Evolutionary conservation across 2,797 vertebrate species (phyloP).

Genomic region (Psittacula echo): DNA sequence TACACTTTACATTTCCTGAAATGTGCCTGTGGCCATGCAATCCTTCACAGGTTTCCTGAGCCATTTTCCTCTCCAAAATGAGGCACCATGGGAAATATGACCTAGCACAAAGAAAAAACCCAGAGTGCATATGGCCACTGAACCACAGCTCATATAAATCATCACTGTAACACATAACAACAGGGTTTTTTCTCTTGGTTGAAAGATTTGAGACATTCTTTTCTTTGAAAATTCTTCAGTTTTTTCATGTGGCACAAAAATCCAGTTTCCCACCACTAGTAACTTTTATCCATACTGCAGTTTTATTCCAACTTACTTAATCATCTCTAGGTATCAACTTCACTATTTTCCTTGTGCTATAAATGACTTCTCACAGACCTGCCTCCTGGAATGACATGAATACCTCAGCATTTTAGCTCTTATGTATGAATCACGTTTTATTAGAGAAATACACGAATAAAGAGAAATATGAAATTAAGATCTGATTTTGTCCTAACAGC

Average conservation of each 20-base stretch:
- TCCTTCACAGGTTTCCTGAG: background rate
- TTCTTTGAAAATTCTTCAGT: background rate
- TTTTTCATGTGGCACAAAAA: conserved; percentile 17
- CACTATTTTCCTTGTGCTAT: background rate
- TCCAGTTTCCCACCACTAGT: background rate
- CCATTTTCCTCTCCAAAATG: background rate
- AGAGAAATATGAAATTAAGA: background rate
- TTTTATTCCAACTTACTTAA: conserved; percentile 15
- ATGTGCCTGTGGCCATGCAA: background rate
- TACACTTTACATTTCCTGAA: background rate
- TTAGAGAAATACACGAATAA: background rate
- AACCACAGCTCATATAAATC: background rate
- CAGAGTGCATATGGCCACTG: background rate
- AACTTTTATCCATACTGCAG: background rate
- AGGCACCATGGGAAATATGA: background rate
- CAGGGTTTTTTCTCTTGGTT: background rate
- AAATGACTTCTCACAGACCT: background rate
- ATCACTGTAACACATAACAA: background rate
- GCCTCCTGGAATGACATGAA: background rate
- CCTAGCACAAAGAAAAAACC: background rate
- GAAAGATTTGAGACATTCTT: conserved; percentile 22
- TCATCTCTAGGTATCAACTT: background rate
- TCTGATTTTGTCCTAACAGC: background rate
- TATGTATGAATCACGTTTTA: background rate
- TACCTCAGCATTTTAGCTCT: background rate